Evolutionary conservation across 2,113 vertebrate species (phyloP).

Genomic region (Callaeas wilsoni): DNA sequence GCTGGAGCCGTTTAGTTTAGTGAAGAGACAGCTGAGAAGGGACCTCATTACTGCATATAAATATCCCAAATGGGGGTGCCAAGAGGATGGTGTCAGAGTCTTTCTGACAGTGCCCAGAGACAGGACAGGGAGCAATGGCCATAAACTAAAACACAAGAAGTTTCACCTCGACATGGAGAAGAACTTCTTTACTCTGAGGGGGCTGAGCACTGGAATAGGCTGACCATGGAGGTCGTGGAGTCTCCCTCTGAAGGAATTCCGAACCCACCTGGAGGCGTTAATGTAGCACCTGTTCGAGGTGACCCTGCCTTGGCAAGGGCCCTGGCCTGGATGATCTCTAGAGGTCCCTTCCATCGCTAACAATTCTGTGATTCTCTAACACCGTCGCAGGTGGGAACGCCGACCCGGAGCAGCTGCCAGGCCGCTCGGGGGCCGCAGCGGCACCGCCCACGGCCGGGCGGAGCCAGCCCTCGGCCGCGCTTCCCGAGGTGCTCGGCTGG

Average conservation of each 20-base stretch:
- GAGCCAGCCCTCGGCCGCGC: not conserved
- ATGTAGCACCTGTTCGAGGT: too few relatives aligned
- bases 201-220: not conserved
- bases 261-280: not conserved
- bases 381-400: accelerated
- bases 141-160: not conserved
- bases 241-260: not conserved
- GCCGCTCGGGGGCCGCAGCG: accelerated
- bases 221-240: not conserved
- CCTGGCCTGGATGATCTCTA: too few relatives aligned
- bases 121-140: not conserved
- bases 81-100: not conserved
- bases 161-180: not conserved
- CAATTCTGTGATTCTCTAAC: accelerated
- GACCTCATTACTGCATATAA: not conserved
- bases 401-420: accelerated
- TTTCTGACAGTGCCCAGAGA: not conserved
- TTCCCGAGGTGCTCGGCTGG: not conserved
- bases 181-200: not conserved
- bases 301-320: too few relatives aligned
- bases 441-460: not conserved
- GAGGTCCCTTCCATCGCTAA: too few relatives aligned
- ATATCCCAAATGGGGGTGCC: too few relatives aligned
- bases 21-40: not conserved
- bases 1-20: not conserved